Base-by-base conservation (phyloP, 2,797 vertebrate genomes). In the Pteronotus mesoamericanus region DNA sequence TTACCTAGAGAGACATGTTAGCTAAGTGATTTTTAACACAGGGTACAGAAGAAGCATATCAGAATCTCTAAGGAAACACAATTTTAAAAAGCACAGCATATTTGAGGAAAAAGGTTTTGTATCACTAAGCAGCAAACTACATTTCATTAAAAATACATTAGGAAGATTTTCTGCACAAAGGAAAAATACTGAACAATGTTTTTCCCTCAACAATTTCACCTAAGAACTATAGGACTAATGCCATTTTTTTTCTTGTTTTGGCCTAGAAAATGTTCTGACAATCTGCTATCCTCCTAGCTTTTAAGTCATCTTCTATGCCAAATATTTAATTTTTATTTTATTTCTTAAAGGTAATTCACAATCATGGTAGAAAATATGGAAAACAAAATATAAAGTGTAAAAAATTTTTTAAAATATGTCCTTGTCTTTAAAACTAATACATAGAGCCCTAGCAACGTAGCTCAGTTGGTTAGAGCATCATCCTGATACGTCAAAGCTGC, bases 251-350 rank as follows among this genome's bases (percentile, higher is more conserved):
- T 55, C 34, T 84, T 32, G 32, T 18, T 90, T 91, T 82, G 48
- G 74, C 42, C 61, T 87, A 92, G 29, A 93, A 92, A 94, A 90
- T 59, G 39, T 68, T 86, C 84, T 71, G 75, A 75, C 78, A 89
- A 92, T 44, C 10, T 64, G 32, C 86, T 51, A 29, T 69, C 29
- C 16, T 97, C 9, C 59, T 88, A 75, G 29, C 24, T 94, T 93
- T 88, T 53, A 72, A 44, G 29, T 72, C 39, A 82, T 92, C n/a
- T 80, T 90, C 44, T 71, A 77, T 32, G 15, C 34, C 57, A 80
- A 24, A 51, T 93, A 57, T 7, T 88, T 85, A 55, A 85, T 78
- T 94, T 93, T 92, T 69, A 79, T 64, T 89, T 94, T 86, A 84
- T 92, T 92, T 92, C 37, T 86, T 82, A 82, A 95, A 88, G 42